A percentile compares a stretch with the other conserved stretches of the same genome.
Evolutionary conservation across 2,113 vertebrate species (phyloP).

Genomic region (Epinephelus fuscoguttatus): DNA sequence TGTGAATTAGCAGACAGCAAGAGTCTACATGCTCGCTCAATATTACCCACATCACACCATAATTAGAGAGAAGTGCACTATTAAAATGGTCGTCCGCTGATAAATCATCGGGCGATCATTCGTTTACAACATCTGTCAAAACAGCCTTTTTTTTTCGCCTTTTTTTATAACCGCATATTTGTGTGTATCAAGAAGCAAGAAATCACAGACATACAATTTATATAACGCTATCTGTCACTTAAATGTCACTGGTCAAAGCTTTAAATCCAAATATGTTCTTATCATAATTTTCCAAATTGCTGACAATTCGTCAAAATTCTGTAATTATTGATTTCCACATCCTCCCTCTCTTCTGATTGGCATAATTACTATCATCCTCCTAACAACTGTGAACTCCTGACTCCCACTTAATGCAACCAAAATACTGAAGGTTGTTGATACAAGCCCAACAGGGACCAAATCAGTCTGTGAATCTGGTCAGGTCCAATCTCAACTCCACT

Average conservation of each 20-base stretch:
- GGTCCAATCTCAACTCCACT: slow-evolving; percentile 59
- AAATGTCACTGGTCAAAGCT: slow-evolving; percentile 20
- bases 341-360: slow-evolving; percentile 27
- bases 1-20: slow-evolving; percentile 81
- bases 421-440: slow-evolving; percentile 49
- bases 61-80: slow-evolving; percentile 79
- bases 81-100: slow-evolving; percentile 73
- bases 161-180: slow-evolving; percentile 2
- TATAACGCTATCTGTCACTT: slow-evolving; percentile 18
- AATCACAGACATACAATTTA: slow-evolving; percentile 8
- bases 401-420: slow-evolving; percentile 26
- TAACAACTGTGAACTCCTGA: slow-evolving; percentile 30
- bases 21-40: slow-evolving; percentile 75
- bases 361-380: slow-evolving; percentile 50
- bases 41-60: slow-evolving; percentile 78
- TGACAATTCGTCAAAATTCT: slow-evolving; percentile 29
- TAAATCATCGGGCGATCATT: slow-evolving; percentile 67
- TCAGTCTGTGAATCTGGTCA: slow-evolving; percentile 56
- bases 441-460: slow-evolving; percentile 38
- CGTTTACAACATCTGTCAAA: slow-evolving; percentile 63
- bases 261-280: slow-evolving; percentile 14
- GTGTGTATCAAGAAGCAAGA: background rate
- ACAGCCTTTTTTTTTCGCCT: slow-evolving; percentile 29
- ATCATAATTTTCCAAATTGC: slow-evolving; percentile 16
- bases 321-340: slow-evolving; percentile 43